phyloP scores from a whole-genome alignment of 2,113 vertebrate species.

The Pachyramphus minor region DNA sequence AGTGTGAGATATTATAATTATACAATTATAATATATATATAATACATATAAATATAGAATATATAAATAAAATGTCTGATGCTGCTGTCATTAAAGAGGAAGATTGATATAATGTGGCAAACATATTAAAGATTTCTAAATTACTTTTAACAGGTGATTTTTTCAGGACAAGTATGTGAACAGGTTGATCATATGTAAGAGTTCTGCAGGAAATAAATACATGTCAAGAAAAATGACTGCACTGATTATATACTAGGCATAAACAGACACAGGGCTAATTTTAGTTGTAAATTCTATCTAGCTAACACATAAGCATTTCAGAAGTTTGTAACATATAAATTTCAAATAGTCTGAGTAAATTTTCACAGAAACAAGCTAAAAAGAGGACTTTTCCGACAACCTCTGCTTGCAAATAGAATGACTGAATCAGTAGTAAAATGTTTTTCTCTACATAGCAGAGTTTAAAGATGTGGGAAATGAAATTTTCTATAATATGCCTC shows the following conservation, averaged over 20 bases:
- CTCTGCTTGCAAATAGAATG: neutral
- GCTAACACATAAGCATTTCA: neutral
- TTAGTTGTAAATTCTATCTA: neutral
- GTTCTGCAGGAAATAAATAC: neutral
- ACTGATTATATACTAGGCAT: neutral
- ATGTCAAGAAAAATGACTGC: neutral
- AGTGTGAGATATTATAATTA: neutral
- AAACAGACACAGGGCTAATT: neutral
- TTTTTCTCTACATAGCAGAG: neutral
- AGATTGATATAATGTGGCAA: fast-evolving
- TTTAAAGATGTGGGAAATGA: neutral
- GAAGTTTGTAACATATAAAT: neutral
- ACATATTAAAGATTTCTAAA: neutral
- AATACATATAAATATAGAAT: too few relatives aligned
- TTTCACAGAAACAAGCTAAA: neutral
- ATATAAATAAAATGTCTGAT: neutral
- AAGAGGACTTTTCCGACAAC: neutral
- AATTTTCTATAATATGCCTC: neutral
- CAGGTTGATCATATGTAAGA: fast-evolving
- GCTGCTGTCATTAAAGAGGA: neutral
- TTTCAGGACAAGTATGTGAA: neutral
- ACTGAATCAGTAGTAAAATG: neutral
- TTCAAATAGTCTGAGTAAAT: neutral
- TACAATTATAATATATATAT: too few relatives aligned
- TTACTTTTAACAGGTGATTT: neutral